Base-by-base conservation (phyloP, 1,140 invertebrate genomes). In the Mizuhopecten yessoensis region DNA sequence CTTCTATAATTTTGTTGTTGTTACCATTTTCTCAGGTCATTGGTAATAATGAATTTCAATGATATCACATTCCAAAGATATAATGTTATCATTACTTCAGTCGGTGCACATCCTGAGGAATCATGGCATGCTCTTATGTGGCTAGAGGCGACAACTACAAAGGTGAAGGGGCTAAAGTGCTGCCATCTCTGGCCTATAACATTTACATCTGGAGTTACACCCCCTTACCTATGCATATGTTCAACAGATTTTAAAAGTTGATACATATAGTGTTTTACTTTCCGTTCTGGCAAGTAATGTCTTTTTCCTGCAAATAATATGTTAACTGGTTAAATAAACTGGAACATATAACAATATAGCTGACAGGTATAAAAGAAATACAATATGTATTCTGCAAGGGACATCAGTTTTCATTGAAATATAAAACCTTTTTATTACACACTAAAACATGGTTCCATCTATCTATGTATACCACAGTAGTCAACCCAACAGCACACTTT, bases 261-360 rank as follows among this genome's bases (percentile, higher is more conserved):
- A 95, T 97, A 97, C 93, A 97, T 96, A 94, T 95, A 96, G 92
- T 95, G 94, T 94, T 96, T 96, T 17, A 96, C 94, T 94, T 96
- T 95, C 91, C 94, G 94, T 94, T 97, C 97, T 87, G 96, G 95
- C 89, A 97, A 90, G 89, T 96, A 96, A 93, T 96, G 95, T 88
- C 95, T 94, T 93, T 96, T 96, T 57, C 96, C 96, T 96, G 92
- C 42, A 95, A 92, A 86, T 42, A 91, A 90, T n/a, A 75, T 75
- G 57, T 75, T 75, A 75, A 9, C 86, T 86, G 15, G 15, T 49
- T 88, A 29, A 36, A 87, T 45, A 57, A 45, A 45, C 42, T 39
- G 36, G 13, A 39, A 39, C n/a, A n/a, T n/a, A n/a, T n/a, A n/a
- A n/a, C n/a, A n/a, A n/a, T n/a, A n/a, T n/a, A n/a, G n/a, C n/a